Base-by-base conservation (phyloP, 2,797 vertebrate genomes). In the Artibeus jamaicensis region DNA sequence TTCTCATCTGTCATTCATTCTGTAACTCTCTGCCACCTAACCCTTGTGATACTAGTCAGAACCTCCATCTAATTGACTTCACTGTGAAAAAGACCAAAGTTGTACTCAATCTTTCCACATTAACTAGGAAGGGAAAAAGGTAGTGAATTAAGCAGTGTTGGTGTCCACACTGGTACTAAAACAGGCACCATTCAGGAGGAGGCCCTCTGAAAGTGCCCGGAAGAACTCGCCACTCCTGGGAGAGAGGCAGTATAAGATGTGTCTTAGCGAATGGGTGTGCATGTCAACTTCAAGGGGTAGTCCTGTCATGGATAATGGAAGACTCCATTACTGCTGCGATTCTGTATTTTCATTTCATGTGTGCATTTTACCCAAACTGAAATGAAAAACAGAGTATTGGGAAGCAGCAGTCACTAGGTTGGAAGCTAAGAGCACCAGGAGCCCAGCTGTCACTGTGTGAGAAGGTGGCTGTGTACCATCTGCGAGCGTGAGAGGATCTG, bases 401-500 rank as follows among this genome's bases (percentile, higher is more conserved):
- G 81, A 39, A 39, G 62, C 8, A n/a, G 18, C 16, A 21, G 37
- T 42, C 4, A 19, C 2, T 32, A n/a, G 79, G 21, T 0, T 22
- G 77, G 53, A 91, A 50, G 90, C 12, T 14, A n/a, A 81, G 62
- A 70, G 86, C 62, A 10, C 62, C 9, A 42, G 2, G 11, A 19
- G 81, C 34, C n/a, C 6, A 5, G n/a, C 19, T 57, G 67, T 10
- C 4, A 0, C 26, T 42, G 29, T 2, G 8, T 1, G 18, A 42
- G 48, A 83, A 97, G 89, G 97, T 95, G 86, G 89, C 97, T 92
- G 98, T 98, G 98, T 99, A 99, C 99, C 99, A 99, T 99, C 98
- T 99, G 99, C 34, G 99, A 99, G 97, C 98, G 98, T 92, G 99
- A 99, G 96, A 99, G 99, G 98, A 99, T 99, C 98, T 99, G 99